A percentile compares a stretch with the other conserved stretches of the same genome.
phyloP scores from a whole-genome alignment of 2,888 invertebrate genomes.

The Tetragonula carbonaria region DNA sequence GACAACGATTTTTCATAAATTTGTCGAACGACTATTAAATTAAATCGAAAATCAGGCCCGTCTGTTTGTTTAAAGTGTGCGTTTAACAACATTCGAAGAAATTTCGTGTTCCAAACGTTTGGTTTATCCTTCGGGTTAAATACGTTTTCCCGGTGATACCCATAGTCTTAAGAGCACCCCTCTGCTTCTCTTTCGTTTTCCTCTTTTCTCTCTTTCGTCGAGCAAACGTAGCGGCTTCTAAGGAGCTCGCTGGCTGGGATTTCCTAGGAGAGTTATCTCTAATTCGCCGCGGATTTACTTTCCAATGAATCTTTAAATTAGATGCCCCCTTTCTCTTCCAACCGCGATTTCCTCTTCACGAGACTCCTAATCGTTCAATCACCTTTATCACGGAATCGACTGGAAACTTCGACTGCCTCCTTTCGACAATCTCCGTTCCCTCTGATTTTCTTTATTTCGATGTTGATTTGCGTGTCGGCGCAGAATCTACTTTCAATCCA shows the following conservation, averaged over 20 bases:
- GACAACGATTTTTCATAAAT: neutral
- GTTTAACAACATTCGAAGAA: neutral
- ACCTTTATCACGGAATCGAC: constrained; percentile 74
- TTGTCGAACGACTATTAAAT: neutral
- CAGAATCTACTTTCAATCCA: neutral
- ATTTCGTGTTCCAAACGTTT: constrained; percentile 13
- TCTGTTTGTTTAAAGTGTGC: neutral
- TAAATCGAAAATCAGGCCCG: neutral
- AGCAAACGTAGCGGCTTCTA: constrained; percentile 54
- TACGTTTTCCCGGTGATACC: constrained; percentile 65
- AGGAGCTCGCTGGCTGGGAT: constrained; percentile 76
- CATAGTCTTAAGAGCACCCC: constrained; percentile 69
- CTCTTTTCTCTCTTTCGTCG: constrained; percentile 22
- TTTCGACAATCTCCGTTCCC: neutral
- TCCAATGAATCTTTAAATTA: constrained; percentile 86
- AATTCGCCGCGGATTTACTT: constrained; percentile 86
- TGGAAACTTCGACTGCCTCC: constrained; percentile 35
- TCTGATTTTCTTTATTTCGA: neutral
- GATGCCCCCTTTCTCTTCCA: constrained; percentile 78
- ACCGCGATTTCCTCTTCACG: constrained; percentile 39
- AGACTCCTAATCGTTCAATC: constrained; percentile 70
- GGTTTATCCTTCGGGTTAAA: constrained; percentile 60
- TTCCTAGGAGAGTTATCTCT: constrained; percentile 85
- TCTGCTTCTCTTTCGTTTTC: constrained; percentile 34
- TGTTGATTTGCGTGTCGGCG: neutral